Evolutionary conservation across 2,113 vertebrate species (phyloP), one percentile per base, ranked within the genome.

Genomic region (Bufo gargarizans): DNA sequence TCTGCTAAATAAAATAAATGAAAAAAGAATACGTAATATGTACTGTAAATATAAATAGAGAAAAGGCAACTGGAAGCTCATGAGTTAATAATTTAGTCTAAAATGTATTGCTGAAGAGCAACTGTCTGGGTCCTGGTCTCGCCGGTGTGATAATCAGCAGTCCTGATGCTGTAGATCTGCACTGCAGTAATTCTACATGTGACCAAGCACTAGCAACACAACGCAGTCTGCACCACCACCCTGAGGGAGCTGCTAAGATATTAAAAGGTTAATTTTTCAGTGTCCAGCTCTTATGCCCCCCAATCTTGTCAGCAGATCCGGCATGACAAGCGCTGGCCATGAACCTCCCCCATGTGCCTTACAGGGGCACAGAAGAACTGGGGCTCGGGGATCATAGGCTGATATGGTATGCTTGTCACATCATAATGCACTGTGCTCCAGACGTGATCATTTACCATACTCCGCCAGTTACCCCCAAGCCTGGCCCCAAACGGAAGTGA

Each of bases 171-270:
- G 85, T 33, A 88, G 87, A 88, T 88, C 81, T 88, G 74, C 81
- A 84, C 69, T 84, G 87, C 87, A 89, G 87, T 63, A 89, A 84
- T 77, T 89, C 43, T 58, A 77, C 87, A 89, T 84, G 87, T 89
- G 87, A 89, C 72, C 81, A 84, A 63, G 53, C 87, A 89, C 87
- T 17, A 89, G 61, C 59, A 78, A 89, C 84, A 89, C 82, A 84
- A 78, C 61, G 50, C 87, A 67, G 47, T 49, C 49, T 14, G 3
- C 78, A 71, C 59, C 49, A 58, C 49, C 16, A 47, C 2, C 50
- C 74, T 45, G 61, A 43, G 49, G 3, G 6, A 67, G 65, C 71
- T 33, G 17, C 49, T 4, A 17, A 77, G 45, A 6, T 14, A 83
- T 49, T 69, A 55, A 69, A 13, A 55, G 82, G 82, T 84, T 84